Base-by-base conservation (phyloP, 2,113 vertebrate genomes). In the Donacobius atricapilla region DNA sequence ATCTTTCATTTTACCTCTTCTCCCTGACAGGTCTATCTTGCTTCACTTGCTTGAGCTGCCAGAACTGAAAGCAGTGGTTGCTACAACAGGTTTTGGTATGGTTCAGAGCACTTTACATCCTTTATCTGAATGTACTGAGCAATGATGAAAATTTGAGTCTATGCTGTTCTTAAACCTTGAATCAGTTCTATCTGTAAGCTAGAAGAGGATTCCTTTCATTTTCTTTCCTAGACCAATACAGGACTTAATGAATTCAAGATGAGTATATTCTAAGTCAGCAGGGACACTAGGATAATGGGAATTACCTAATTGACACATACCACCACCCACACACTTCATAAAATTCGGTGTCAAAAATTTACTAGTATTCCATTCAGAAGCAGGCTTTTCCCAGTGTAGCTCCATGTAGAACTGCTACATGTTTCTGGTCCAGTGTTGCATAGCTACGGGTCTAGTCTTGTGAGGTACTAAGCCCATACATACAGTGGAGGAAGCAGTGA, bases 241-340 rank as follows among this genome's bases (percentile, higher is more conserved):
- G 20, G 35, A 63, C 75, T 70, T 60, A 66, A 77, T 83, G 68
- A 95, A 90, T 93, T 96, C 94, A 94, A 95, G 64, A 90, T 81
- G 75, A 61, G 58, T 58, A 57, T 80, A 66, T 66, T 83, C 54
- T 50, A 83, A 81, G 50, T 86, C 82, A 86, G 64, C 47, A 56
- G 90, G 76, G 79, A 93, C 75, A 90, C 39, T 58, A 24, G 48
- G 50, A 93, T 88, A 94, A 91, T 90, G 71, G 57, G 82, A 93
- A 76, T 96, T 83, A 94, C 61, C 75, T 93, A 94, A 93, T 15
- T 94, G 89, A 87, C 84, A 85, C 78, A 90, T 80, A 77, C 70
- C 70, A 87, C 70, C 73, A 68, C 89, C 76, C 86, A 75, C 70
- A 69, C 68, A 82, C 87, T 89, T 85, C 84, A 89, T 91, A 91